phyloP scores from a whole-genome alignment of 2,888 invertebrate species.

The Scaptomyza tumidula region DNA sequence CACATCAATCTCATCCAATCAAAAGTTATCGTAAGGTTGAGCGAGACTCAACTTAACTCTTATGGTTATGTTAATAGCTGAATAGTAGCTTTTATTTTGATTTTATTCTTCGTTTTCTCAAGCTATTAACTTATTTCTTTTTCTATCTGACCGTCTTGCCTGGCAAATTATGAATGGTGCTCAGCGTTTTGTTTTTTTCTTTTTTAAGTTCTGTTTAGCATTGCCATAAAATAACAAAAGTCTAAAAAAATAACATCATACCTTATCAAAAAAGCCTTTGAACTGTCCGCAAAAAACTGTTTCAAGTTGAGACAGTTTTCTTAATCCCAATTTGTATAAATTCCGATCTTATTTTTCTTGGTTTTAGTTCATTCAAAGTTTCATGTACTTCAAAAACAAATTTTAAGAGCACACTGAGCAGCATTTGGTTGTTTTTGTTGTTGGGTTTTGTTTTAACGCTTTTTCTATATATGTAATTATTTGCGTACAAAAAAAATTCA shows the following conservation, averaged over 20 bases:
- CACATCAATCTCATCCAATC: constrained; percentile 56
- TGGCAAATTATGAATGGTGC: constrained; percentile 45
- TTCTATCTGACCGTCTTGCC: constrained; percentile 9
- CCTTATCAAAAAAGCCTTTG: constrained; percentile 43
- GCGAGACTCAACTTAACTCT: constrained; percentile 17
- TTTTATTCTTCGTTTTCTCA: constrained; percentile 14
- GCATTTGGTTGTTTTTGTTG: constrained; percentile 37
- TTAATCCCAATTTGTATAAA: constrained; percentile 43
- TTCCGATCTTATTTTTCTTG: constrained; percentile 3
- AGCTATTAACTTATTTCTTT: constrained; percentile 12
- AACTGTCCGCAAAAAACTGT: constrained; percentile 19
- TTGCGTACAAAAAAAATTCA: constrained; percentile 42
- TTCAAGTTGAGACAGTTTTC: constrained; percentile 3
- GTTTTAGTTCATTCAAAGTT: constrained; percentile 13
- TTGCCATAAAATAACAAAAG: constrained; percentile 38
- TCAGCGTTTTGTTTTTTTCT: not conserved
- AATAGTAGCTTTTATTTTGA: constrained; percentile 25
- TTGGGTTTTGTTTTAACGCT: constrained; percentile 9
- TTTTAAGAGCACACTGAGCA: constrained; percentile 42
- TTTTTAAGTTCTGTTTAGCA: constrained; percentile 37
- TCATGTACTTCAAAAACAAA: constrained; percentile 46
- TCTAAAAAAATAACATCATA: constrained; percentile 13
- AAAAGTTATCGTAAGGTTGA: constrained; percentile 36
- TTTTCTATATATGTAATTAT: constrained; percentile 15
- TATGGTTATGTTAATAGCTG: constrained; percentile 58